These are phyloP conservation scores for Melanostoma mellinum DNA, from an alignment of 2,888 invertebrate genomes.

Conservation along the genomic window DNA sequence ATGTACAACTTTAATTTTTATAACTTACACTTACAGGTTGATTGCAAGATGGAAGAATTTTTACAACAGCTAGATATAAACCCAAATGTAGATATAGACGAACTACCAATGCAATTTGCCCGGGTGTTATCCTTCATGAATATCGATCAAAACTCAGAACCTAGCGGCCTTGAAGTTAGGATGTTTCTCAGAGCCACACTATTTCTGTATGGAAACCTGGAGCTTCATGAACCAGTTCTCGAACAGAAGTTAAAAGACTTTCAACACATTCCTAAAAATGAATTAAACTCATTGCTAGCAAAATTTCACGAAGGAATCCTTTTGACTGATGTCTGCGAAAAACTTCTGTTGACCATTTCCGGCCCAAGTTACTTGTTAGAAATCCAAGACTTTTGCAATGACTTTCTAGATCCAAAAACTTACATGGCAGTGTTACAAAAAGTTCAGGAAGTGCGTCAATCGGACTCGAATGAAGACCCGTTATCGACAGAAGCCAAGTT, in stretches of 20 bases:
- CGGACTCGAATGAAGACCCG: constrained; percentile 5
- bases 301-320: constrained; percentile 48
- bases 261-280: constrained; percentile 46
- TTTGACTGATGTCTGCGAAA: constrained; percentile 45
- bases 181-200: constrained; percentile 29
- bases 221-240: constrained; percentile 37
- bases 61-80: constrained; percentile 26
- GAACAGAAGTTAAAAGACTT: constrained; percentile 45
- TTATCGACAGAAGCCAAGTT: constrained; percentile 38
- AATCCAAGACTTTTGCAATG: constrained; percentile 53
- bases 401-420: constrained; percentile 50
- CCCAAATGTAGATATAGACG: constrained; percentile 29
- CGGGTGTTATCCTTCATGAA: constrained; percentile 37
- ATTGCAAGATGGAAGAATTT: constrained; percentile 24
- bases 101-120: constrained; percentile 40
- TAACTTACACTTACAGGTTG: neutral
- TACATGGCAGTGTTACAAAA: constrained; percentile 26
- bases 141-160: constrained; percentile 42
- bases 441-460: constrained; percentile 24
- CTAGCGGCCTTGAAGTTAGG: constrained; percentile 15
- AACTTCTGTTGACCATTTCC: constrained; percentile 51
- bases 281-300: constrained; percentile 27
- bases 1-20: too few species aligned
- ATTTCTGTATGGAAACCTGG: constrained; percentile 46
- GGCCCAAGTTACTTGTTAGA: constrained; percentile 58